These are phyloP conservation scores for Ormyrus labotus DNA, from an alignment of 2,888 invertebrate species.

Conservation along the genomic window DNA sequence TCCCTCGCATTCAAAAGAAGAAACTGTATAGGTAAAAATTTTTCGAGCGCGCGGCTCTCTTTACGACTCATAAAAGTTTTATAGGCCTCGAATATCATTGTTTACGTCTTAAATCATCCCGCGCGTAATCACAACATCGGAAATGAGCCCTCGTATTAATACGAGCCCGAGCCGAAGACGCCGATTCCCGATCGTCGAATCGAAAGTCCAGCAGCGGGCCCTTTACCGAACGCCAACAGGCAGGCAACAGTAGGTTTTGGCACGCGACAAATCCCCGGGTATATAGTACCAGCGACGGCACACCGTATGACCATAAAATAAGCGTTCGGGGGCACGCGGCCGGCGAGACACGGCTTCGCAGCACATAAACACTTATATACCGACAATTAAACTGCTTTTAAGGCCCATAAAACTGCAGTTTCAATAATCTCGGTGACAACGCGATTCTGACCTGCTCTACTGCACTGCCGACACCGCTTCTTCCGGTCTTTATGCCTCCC, in stretches of 20 bases:
- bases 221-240: constrained; percentile 56
- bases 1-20: too few species aligned
- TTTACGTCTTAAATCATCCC: constrained; percentile 42
- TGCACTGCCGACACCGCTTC: constrained; percentile 15
- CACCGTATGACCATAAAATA: constrained; percentile 75
- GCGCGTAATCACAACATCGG: constrained; percentile 1
- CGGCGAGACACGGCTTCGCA: constrained; percentile 64
- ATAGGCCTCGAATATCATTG: constrained; percentile 28
- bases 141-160: too few species aligned
- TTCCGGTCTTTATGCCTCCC: constrained; percentile 53
- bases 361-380: constrained; percentile 76
- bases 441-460: constrained; percentile 72
- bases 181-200: constrained; percentile 9
- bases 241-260: constrained; percentile 68
- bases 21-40: too few species aligned
- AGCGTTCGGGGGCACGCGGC: constrained; percentile 72
- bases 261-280: constrained; percentile 73
- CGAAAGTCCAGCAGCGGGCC: constrained; percentile 36
- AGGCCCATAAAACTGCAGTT: constrained; percentile 75
- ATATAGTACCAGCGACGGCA: constrained; percentile 51
- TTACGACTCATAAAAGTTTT: constrained; percentile 41
- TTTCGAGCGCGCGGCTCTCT: neutral
- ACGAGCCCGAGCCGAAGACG: neutral
- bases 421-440: constrained; percentile 73
- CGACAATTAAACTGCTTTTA: constrained; percentile 77